A percentile compares a stretch with the other conserved stretches of the same genome.
Evolutionary conservation across 2,888 invertebrate genomes (phyloP).

Genomic region (Machimus atricapillus): DNA sequence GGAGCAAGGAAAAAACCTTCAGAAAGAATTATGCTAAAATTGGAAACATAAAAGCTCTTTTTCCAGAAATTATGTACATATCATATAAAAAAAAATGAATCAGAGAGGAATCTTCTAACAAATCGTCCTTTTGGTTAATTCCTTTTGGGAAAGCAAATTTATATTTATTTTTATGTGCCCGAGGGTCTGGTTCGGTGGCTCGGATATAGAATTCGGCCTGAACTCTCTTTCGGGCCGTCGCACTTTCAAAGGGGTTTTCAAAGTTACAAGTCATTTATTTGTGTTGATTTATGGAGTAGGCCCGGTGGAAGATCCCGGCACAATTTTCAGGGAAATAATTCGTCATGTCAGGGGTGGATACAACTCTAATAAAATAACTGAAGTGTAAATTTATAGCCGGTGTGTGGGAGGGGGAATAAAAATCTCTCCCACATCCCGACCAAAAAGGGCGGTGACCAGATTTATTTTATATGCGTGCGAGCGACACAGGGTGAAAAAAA

Average conservation of each 20-base stretch:
- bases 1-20: background rate
- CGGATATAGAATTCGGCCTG: background rate
- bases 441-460: background rate
- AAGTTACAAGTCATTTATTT: constrained; percentile 8
- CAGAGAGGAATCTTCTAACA: background rate
- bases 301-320: background rate
- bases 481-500: background rate
- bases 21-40: background rate
- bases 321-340: constrained; percentile 7
- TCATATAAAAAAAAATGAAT: background rate
- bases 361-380: constrained; percentile 17
- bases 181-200: background rate
- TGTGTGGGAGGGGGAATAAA: background rate
- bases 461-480: background rate
- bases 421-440: background rate
- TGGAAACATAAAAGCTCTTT: background rate
- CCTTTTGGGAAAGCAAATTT: background rate
- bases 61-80: background rate
- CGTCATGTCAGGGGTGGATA: constrained; percentile 21
- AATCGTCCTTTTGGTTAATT: background rate
- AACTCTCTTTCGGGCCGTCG: background rate
- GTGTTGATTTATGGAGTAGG: constrained; percentile 1
- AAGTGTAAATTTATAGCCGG: constrained; percentile 16
- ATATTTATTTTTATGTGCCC: background rate
- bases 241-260: background rate